Evolutionary conservation across 2,888 invertebrate species (phyloP).

Genomic region (Brenthis ino): DNA sequence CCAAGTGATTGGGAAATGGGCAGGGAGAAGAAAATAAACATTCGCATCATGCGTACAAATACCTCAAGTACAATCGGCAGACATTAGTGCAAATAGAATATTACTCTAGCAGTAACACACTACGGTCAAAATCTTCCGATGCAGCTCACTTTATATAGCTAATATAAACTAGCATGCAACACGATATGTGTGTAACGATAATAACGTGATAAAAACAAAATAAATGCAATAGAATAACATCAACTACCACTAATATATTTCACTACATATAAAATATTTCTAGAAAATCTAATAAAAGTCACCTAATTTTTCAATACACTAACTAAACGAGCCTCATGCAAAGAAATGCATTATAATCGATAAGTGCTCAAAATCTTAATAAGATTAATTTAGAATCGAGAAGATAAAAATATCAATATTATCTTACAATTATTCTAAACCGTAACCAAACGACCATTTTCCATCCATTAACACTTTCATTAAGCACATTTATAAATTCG

Average conservation of each 20-base stretch:
- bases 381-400: constrained; percentile 12
- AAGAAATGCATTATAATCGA: constrained; percentile 3
- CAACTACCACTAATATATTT: constrained; percentile 19
- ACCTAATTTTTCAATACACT: not conserved
- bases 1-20: too few species aligned
- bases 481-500: constrained; percentile 31
- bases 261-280: constrained; percentile 20
- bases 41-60: too few species aligned
- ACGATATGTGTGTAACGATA: constrained; percentile 27
- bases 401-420: constrained; percentile 13
- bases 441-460: not conserved
- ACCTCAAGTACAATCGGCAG: not conserved
- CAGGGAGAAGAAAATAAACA: too few species aligned
- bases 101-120: too few species aligned
- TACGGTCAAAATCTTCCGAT: not conserved
- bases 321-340: constrained; percentile 10
- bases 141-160: constrained; percentile 22
- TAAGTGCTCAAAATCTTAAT: constrained; percentile 19
- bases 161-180: constrained; percentile 24
- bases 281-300: constrained; percentile 6
- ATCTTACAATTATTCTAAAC: constrained; percentile 4
- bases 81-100: not conserved
- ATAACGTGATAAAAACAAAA: constrained; percentile 6
- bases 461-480: constrained; percentile 19
- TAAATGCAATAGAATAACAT: constrained; percentile 22